Evolutionary conservation across 2,797 vertebrate species (phyloP).

Genomic region (Myotis vivesi): DNA sequence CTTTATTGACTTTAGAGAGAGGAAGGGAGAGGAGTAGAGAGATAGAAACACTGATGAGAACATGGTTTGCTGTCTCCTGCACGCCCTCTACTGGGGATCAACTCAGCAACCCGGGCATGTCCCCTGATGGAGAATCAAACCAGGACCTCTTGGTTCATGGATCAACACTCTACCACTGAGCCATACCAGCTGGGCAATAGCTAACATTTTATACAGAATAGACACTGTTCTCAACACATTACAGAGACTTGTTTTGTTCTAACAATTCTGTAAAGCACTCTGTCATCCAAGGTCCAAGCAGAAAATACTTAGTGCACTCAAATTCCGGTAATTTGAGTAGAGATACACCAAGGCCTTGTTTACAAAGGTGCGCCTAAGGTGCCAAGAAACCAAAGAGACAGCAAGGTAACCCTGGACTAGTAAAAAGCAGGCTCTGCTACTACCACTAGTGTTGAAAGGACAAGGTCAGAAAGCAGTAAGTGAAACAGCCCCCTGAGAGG

Average conservation of each 20-base stretch:
- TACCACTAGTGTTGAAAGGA: not conserved
- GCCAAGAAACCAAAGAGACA: not conserved
- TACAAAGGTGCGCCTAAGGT: not conserved
- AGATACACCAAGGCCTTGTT: not conserved
- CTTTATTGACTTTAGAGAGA: no score
- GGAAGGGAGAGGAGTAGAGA: no score
- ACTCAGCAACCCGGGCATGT: no score
- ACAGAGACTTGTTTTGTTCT: not conserved
- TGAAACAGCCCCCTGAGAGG: not conserved
- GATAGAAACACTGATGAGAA: no score
- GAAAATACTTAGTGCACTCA: not conserved
- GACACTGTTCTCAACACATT: not conserved
- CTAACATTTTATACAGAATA: not conserved
- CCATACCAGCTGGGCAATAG: no score
- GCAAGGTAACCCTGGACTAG: fast-evolving
- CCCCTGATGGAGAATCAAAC: no score
- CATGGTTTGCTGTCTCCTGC: no score
- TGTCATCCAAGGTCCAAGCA: not conserved
- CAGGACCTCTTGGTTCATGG: no score
- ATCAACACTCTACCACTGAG: no score
- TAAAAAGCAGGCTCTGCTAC: not conserved
- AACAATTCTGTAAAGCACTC: not conserved
- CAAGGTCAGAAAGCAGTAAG: not conserved
- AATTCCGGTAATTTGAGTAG: not conserved
- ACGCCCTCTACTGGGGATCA: no score